Evolutionary conservation across 1,140 invertebrate genomes (phyloP), one percentile per base, ranked within the genome.

Genomic region (Spodoptera frugiperda): DNA sequence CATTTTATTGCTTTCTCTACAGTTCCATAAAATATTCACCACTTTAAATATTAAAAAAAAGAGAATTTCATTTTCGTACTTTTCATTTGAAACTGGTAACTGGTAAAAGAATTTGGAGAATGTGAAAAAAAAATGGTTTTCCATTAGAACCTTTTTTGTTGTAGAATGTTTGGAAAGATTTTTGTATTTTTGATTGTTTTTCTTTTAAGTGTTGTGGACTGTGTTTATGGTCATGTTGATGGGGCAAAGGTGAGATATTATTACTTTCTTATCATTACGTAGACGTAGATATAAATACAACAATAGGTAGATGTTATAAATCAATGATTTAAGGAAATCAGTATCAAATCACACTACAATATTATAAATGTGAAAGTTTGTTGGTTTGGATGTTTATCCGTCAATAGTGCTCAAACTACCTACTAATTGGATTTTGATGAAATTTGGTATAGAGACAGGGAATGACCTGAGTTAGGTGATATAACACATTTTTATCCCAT

Each of bases 181-280:
- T 57, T 46, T 30, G 17, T 17, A n/a, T 59, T n/a, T 4, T 61
- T 6, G 10, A n/a, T n/a, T 49, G 33, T 59, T 15, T 3, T 65
- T 30, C 25, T 46, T 25, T 15, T 77, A 0, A n/a, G 15, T 71
- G 11, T 73, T 3, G 33, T 76, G 6, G 46, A 55, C 54, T 44
- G 15, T 15, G 15, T 48, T 2, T 33, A 57, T 4, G 81, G 78
- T 21, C 89, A 90, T 54, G 78, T 90, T 9, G 89, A 90, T 39
- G 80, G 86, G n/a, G 86, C 85, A 48, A 90, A 90, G 81, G 89
- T 89, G 83, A 80, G 33, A 25, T 61, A 5, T n/a, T 5, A 21
- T 25, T 25, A 2, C 5, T 25, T 3, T 25, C 25, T 25, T 25
- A 25, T 25, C 5, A 25, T 25, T 25, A 4, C 25, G n/a, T n/a